Evolutionary conservation across 2,888 invertebrate genomes (phyloP).

Genomic region (Tetragonula carbonaria): DNA sequence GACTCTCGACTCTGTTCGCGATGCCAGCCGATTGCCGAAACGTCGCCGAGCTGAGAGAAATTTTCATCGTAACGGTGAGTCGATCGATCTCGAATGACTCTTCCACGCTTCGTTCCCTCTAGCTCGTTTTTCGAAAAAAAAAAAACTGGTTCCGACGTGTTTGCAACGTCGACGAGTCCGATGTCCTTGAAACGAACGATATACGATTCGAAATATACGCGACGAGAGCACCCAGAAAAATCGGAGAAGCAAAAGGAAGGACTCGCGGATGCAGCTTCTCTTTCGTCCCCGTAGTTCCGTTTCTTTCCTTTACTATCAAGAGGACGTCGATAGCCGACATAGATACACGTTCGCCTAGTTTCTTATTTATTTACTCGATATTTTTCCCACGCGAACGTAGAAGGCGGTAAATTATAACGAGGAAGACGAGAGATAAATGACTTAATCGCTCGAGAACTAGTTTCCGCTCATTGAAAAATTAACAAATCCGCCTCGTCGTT

Average conservation of each 20-base stretch:
- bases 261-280: too few relatives aligned
- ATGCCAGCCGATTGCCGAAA: background rate
- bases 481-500: background rate
- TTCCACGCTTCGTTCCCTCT: background rate
- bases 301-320: background rate
- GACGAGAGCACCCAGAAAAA: conserved; percentile 40
- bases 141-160: conserved; percentile 21
- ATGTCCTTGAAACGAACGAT: conserved; percentile 58
- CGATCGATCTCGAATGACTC: conserved; percentile 39
- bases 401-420: background rate
- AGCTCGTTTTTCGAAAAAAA: background rate
- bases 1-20: too few relatives aligned
- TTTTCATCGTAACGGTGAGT: conserved; percentile 9
- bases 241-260: conserved; percentile 11
- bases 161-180: conserved; percentile 61
- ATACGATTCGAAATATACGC: conserved; percentile 23
- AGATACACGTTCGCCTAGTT: background rate
- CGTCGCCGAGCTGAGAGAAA: background rate
- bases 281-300: too few relatives aligned
- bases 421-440: background rate
- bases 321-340: background rate
- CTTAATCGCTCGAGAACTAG: background rate
- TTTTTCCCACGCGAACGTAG: background rate
- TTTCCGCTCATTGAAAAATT: background rate
- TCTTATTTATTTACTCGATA: background rate